phyloP scores from a whole-genome alignment of 2,113 vertebrate species.

The Peromyscus californicus region DNA sequence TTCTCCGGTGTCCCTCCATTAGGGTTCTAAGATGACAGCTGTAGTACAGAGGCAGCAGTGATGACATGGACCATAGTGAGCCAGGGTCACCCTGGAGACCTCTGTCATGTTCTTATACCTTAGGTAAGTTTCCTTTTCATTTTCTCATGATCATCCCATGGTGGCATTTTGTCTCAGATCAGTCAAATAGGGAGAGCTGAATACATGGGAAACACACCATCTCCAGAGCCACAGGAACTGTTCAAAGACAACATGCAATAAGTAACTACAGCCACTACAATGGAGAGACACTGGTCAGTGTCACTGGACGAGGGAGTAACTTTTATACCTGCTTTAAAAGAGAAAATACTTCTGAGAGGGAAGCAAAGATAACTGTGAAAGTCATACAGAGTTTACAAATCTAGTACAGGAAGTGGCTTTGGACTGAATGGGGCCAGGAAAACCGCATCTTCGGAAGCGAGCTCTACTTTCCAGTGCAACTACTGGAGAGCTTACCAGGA shows the following conservation, averaged over 20 bases:
- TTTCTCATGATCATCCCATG: background rate
- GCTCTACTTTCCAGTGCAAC: background rate
- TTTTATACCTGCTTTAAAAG: background rate
- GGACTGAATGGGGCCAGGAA: background rate
- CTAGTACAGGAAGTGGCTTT: background rate
- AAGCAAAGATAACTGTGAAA: background rate
- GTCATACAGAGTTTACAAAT: background rate
- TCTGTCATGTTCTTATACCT: background rate
- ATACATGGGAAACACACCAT: background rate
- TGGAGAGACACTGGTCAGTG: background rate
- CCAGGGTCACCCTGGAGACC: background rate
- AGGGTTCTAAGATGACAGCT: background rate
- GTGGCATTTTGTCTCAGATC: background rate
- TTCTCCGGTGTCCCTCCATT: background rate
- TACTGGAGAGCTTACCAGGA: background rate
- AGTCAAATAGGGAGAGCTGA: background rate
- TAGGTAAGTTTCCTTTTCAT: background rate
- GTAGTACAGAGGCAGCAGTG: background rate
- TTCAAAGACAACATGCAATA: background rate
- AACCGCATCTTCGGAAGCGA: background rate
- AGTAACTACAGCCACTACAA: background rate
- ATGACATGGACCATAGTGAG: no score
- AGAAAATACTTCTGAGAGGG: background rate
- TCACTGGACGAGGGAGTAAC: background rate
- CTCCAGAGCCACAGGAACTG: background rate